Base-by-base conservation (phyloP, 2,113 vertebrate genomes). In the Lepisosteus osseus region DNA sequence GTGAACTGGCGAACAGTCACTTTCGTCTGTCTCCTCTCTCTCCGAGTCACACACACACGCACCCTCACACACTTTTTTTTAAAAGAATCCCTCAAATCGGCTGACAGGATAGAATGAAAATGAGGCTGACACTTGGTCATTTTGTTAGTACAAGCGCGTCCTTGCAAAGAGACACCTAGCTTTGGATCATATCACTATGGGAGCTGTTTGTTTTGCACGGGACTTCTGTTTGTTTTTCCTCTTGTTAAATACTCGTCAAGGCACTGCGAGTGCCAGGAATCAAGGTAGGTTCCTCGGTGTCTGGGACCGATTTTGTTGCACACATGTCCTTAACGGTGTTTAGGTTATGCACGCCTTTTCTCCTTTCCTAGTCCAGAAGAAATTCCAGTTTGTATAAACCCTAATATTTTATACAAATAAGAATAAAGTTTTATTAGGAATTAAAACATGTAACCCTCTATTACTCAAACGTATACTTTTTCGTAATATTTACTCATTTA, bases 221-320 rank as follows among this genome's bases (percentile, higher is more conserved):
- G 81, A 87, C 86, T 84, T 91, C 57, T 91, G 90, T 90, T 90
- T 92, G 88, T 86, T 91, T 88, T 86, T 92, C 83, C 89, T 92
- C 86, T 81, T 93, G 87, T 90, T 92, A 89, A 88, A 90, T 82
- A 88, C 84, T 84, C 83, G 84, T 82, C 88, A 88, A 86, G 90
- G 84, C 85, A 74, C 82, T 62, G 86, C 86, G 72, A 85, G 86
- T 81, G 80, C 85, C 82, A 83, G 87, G 82, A 86, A 77, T 83
- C 83, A 84, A 89, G 92, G 92, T 93, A 87, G 86, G 91, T 77
- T 41, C 65, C 65, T 71, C 65, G 65, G 44, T 66, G 68, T 78
- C 68, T 44, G 29, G 54, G 13, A 77, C 44, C 73, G 74, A 71
- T 47, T 64, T 76, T 75, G 86, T 86, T 84, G 83, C 82, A 79